Conservation (phyloP, 2,888 invertebrate genomes). For the Agrotis ipsilon region DNA sequence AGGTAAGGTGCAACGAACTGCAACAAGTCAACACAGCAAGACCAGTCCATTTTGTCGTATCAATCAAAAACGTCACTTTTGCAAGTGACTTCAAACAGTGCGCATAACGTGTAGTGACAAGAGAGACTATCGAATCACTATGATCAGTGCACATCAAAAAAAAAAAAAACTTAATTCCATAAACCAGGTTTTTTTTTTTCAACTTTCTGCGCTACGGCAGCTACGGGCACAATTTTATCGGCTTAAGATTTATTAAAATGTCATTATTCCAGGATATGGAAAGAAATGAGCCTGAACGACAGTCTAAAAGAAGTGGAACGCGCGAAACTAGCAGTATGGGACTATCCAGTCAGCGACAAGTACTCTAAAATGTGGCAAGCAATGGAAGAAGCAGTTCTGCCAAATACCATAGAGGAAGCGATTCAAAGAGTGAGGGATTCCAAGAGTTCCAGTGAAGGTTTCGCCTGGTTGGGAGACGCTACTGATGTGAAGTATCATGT, state of each 20-base stretch:
- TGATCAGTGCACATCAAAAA: not conserved
- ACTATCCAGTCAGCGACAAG: conserved; percentile 99
- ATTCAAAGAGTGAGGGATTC: conserved; percentile 92
- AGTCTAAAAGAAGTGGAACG: conserved; percentile 97
- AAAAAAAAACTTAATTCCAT: not conserved
- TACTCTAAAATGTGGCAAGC: conserved; percentile 99
- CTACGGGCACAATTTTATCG: not conserved
- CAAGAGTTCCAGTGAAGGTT: conserved; percentile 93
- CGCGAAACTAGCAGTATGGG: conserved; percentile 99
- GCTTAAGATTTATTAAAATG: not conserved
- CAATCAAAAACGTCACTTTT: conserved; percentile 42
- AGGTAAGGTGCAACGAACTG: conserved; percentile 29
- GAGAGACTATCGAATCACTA: not conserved
- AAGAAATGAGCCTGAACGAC: conserved; percentile 99
- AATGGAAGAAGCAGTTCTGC: conserved; percentile 96
- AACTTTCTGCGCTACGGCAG: not conserved
- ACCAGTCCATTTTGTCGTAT: conserved; percentile 24
- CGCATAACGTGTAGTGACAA: conserved; percentile 15
- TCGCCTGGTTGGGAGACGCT: conserved; percentile 98
- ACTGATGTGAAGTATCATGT: conserved; percentile 95
- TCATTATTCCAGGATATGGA: conserved; percentile 95
- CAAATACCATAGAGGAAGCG: conserved; percentile 95
- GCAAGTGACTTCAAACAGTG: conserved; percentile 34
- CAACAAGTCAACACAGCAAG: conserved; percentile 21
- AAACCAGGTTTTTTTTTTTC: no score